Conservation (phyloP, 2,797 vertebrate species). For the Synaphobranchus kaupii region DNA sequence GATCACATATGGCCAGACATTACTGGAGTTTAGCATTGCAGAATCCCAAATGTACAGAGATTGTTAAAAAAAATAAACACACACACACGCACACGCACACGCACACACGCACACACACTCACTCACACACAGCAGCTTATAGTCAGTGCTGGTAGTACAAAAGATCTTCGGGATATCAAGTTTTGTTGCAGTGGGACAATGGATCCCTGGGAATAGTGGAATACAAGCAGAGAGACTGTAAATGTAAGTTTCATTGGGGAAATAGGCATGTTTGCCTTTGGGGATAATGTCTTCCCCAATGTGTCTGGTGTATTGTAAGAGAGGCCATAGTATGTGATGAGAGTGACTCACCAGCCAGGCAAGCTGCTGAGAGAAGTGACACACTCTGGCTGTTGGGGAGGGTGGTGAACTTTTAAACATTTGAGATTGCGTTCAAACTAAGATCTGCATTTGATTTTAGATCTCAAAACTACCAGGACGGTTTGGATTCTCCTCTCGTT, state of each 20-base stretch:
- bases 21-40: not conserved
- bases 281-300: not conserved
- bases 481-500: not conserved
- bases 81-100: too few relatives aligned
- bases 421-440: not conserved
- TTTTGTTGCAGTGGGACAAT: not conserved
- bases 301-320: not conserved
- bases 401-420: not conserved
- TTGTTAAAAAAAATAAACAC: not conserved
- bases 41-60: not conserved
- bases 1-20: too few relatives aligned
- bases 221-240: not conserved
- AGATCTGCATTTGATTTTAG: not conserved
- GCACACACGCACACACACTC: too few relatives aligned
- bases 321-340: not conserved
- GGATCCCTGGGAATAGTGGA: not conserved
- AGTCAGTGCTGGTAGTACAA: not conserved
- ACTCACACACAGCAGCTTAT: not conserved
- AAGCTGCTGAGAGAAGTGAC: not conserved
- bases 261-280: not conserved
- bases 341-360: not conserved
- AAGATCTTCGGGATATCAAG: not conserved
- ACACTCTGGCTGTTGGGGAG: not conserved
- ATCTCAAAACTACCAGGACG: too few relatives aligned
- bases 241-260: not conserved